A percentile compares a stretch with the other conserved stretches of the same genome.
phyloP scores from a whole-genome alignment of 2,113 vertebrate genomes.

The Leiothrix lutea region DNA sequence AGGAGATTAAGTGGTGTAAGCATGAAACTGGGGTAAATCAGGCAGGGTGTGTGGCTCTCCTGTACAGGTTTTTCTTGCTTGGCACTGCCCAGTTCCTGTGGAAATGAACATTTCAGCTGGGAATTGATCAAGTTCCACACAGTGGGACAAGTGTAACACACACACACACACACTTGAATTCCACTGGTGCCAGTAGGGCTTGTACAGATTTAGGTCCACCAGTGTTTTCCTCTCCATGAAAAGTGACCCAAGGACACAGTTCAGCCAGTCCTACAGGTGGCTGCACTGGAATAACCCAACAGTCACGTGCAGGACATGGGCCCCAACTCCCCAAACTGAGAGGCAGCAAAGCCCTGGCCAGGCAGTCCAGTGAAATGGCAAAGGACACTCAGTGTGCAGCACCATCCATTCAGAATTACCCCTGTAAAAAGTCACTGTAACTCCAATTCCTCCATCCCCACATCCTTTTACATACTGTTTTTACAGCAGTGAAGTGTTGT shows the following conservation, averaged over 20 bases:
- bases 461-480: not conserved
- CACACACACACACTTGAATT: not conserved
- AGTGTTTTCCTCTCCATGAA: not conserved
- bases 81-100: not conserved
- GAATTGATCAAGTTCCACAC: not conserved
- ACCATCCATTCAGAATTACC: not conserved
- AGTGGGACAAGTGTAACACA: not conserved
- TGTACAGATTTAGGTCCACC: not conserved
- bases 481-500: not conserved
- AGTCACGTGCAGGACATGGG: not conserved
- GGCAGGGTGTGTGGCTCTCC: not conserved
- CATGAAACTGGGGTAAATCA: not conserved
- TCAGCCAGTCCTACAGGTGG: not conserved
- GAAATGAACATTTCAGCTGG: not conserved
- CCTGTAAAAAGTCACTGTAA: not conserved
- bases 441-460: not conserved
- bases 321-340: not conserved
- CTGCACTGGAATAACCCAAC: not conserved
- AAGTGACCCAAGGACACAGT: not conserved
- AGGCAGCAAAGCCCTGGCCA: not conserved
- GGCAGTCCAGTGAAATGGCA: not conserved
- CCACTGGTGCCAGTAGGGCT: not conserved
- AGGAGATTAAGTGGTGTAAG: not conserved
- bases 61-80: not conserved
- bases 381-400: not conserved